These are phyloP conservation scores for Rhabdophis nuchalis DNA, from an alignment of 2,797 vertebrate species.

Conservation along the genomic window DNA sequence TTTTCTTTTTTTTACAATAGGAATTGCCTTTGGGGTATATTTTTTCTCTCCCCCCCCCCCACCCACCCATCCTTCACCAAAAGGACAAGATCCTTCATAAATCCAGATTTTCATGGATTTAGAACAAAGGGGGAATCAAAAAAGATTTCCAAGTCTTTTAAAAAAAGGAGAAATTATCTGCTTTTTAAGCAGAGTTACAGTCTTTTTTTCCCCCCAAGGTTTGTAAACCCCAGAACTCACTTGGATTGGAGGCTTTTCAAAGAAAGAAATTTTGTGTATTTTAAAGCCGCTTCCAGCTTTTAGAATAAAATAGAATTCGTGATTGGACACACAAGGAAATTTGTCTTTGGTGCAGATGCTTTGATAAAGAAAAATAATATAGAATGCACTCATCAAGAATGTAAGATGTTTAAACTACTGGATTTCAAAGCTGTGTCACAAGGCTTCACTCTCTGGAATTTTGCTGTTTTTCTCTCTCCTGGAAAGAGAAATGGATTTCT, in stretches of 20 bases:
- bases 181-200: background rate
- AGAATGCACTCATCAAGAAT: no score
- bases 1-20: background rate
- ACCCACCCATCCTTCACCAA: background rate
- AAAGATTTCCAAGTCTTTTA: background rate
- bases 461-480: background rate
- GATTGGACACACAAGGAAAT: no score
- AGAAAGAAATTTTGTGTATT: background rate
- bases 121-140: background rate
- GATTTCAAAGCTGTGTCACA: background rate
- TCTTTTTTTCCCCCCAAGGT: background rate
- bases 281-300: background rate
- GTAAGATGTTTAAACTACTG: no score
- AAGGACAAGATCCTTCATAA: background rate
- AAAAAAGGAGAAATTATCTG: background rate
- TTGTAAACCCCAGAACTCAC: background rate
- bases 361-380: no score
- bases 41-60: rapidly evolving
- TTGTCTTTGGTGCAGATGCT: no score
- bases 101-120: background rate
- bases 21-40: no score
- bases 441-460: background rate
- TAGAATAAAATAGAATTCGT: no score
- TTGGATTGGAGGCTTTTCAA: background rate
- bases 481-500: background rate